A percentile compares a stretch with the other conserved stretches of the same genome.
phyloP scores from a whole-genome alignment of 2,888 invertebrate species.

The Rhamnusium bicolor region DNA sequence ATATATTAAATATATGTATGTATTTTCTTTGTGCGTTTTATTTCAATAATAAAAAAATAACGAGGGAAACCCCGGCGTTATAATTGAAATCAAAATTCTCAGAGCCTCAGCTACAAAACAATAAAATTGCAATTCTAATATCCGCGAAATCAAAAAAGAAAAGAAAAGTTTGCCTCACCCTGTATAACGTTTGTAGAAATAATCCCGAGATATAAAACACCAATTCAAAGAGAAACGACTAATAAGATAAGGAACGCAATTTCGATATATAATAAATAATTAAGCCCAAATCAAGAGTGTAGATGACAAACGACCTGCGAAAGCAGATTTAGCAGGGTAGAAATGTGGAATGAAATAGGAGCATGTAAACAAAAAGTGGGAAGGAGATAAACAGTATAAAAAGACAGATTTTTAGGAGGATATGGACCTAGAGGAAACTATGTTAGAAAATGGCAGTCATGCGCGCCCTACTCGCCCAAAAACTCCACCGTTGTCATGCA shows the following conservation, averaged over 20 bases:
- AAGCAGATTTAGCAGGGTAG: slow-evolving; percentile 66
- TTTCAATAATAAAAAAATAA: too few species aligned
- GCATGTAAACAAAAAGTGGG: slow-evolving; percentile 66
- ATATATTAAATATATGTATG: too few species aligned
- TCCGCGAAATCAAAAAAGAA: not conserved
- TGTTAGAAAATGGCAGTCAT: slow-evolving; percentile 59
- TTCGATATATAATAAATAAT: slow-evolving; percentile 29
- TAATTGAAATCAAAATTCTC: too few species aligned
- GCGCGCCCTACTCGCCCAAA: slow-evolving; percentile 54
- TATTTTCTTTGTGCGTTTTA: too few species aligned
- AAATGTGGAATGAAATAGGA: slow-evolving; percentile 66
- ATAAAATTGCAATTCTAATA: not conserved
- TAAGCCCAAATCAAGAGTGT: slow-evolving; percentile 41
- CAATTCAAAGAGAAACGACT: not conserved
- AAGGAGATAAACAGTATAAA: slow-evolving; percentile 66
- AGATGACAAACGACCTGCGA: slow-evolving; percentile 65
- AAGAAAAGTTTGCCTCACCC: not conserved
- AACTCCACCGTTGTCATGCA: slow-evolving; percentile 2
- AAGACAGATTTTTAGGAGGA: slow-evolving; percentile 64
- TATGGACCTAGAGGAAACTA: slow-evolving; percentile 60
- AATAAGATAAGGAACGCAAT: slow-evolving; percentile 3
- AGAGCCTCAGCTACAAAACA: too few species aligned
- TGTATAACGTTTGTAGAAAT: not conserved
- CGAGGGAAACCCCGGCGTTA: too few species aligned
- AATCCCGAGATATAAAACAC: slow-evolving; percentile 1